phyloP scores from a whole-genome alignment of 2,113 vertebrate genomes.

The Lasiurus cinereus region DNA sequence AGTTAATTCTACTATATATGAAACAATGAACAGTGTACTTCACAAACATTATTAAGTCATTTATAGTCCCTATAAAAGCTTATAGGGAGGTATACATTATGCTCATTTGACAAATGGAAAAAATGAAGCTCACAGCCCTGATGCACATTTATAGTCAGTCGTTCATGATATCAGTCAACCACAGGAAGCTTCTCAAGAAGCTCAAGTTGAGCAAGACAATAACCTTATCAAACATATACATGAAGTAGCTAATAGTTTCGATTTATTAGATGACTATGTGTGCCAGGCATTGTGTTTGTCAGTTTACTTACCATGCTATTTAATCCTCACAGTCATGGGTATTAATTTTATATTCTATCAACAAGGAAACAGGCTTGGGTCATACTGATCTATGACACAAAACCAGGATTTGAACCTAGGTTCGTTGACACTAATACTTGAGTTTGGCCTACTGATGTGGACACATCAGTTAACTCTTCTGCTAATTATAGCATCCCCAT shows the following conservation, averaged over 20 bases:
- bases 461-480: background rate
- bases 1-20: background rate
- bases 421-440: background rate
- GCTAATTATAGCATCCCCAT: background rate
- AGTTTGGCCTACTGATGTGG: background rate
- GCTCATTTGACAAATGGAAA: background rate
- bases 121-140: background rate
- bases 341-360: constrained; percentile 37
- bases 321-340: background rate
- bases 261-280: background rate
- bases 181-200: background rate
- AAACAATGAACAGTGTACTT: background rate
- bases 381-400: background rate
- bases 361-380: background rate
- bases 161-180: background rate
- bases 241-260: background rate
- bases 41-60: background rate
- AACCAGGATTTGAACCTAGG: background rate
- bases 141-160: background rate
- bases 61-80: background rate
- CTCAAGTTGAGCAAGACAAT: background rate
- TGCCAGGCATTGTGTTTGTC: background rate
- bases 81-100: background rate
- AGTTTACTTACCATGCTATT: background rate
- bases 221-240: background rate